phyloP scores from a whole-genome alignment of 1,140 invertebrate species.

The Philotrypesis tridentata region DNA sequence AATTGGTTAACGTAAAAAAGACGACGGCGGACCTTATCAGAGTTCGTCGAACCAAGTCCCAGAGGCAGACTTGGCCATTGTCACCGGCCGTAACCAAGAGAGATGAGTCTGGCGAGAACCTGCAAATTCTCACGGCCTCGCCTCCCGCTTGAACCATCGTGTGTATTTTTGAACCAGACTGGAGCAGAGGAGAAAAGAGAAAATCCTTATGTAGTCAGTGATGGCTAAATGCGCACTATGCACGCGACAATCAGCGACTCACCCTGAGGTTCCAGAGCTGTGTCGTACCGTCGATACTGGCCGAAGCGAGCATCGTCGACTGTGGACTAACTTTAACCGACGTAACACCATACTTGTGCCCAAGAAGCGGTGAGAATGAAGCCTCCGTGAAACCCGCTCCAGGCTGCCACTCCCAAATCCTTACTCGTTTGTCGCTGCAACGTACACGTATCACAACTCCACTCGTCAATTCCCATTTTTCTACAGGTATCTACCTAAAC shows the following conservation, averaged over 20 bases:
- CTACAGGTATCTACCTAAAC: too few species aligned
- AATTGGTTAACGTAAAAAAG: too few species aligned
- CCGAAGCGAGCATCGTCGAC: constrained; percentile 80
- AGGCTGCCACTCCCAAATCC: constrained; percentile 78
- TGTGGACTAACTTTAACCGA: constrained; percentile 81
- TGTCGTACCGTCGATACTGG: constrained; percentile 83
- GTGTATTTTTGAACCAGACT: constrained; percentile 77
- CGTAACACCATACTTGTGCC: constrained; percentile 81
- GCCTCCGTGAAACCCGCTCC: constrained; percentile 76
- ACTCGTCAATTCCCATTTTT: too few species aligned
- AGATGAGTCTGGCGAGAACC: constrained; percentile 80
- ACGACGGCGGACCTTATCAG: constrained; percentile 81
- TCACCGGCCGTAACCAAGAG: constrained; percentile 82
- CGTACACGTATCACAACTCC: too few species aligned
- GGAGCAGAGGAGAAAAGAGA: too few species aligned
- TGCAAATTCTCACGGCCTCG: constrained; percentile 78
- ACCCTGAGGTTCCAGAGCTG: constrained; percentile 80
- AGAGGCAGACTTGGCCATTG: constrained; percentile 83
- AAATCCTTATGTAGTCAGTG: too few species aligned
- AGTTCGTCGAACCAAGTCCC: constrained; percentile 80
- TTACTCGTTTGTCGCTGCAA: constrained; percentile 78
- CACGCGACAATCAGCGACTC: constrained; percentile 11
- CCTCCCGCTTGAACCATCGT: constrained; percentile 80
- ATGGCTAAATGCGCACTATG: too few species aligned
- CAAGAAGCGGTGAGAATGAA: constrained; percentile 76